These are phyloP conservation scores for Stenolophus ochropezus DNA, from an alignment of 2,888 invertebrate genomes.

Conservation along the genomic window DNA sequence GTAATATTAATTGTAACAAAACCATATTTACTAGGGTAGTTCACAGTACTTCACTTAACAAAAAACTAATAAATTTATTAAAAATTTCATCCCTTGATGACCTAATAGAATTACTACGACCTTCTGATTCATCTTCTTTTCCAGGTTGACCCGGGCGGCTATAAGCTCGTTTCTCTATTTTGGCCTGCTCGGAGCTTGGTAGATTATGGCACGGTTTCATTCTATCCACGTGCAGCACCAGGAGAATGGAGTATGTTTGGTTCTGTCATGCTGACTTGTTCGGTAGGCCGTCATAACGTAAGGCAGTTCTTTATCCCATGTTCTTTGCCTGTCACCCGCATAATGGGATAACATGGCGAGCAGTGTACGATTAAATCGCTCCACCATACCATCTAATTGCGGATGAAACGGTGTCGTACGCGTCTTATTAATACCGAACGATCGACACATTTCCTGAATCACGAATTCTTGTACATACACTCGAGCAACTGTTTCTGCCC, in stretches of 20 bases:
- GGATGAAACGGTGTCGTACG: background rate
- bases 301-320: background rate
- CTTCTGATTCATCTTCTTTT: too few species aligned
- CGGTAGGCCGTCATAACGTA: background rate
- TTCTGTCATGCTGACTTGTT: constrained; percentile 10
- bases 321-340: background rate
- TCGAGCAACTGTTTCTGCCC: background rate
- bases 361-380: background rate
- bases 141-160: too few species aligned
- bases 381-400: too few species aligned
- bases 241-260: background rate
- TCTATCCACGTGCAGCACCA: background rate
- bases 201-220: too few species aligned
- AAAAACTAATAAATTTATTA: too few species aligned
- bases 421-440: background rate
- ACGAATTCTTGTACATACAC: background rate
- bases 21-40: too few species aligned
- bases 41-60: too few species aligned
- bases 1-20: too few species aligned
- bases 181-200: too few species aligned
- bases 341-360: background rate
- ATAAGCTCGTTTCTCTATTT: too few species aligned
- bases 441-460: background rate
- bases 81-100: too few species aligned
- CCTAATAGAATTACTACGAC: too few species aligned